These are phyloP conservation scores for Pteropus rufus DNA, from an alignment of 2,797 vertebrate genomes.

Conservation along the genomic window DNA sequence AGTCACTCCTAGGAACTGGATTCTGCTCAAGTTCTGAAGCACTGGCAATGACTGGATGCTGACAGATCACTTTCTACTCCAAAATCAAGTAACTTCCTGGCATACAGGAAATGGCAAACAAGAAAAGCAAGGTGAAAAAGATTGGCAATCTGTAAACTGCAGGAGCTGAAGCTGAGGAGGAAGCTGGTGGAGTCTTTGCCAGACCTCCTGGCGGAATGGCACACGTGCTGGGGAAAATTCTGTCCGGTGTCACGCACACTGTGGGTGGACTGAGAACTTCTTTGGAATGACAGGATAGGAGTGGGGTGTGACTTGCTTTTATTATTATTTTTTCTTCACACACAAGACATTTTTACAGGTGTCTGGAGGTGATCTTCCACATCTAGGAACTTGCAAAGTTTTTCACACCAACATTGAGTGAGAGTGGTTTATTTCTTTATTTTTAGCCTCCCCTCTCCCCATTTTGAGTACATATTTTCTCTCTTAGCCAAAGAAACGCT, in stretches of 20 bases:
- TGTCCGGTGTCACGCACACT: background rate
- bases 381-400: background rate
- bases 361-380: background rate
- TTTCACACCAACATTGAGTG: background rate
- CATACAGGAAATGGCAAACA: constrained; percentile 60
- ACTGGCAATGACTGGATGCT: background rate
- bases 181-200: background rate
- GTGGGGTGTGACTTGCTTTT: background rate
- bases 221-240: background rate
- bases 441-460: background rate
- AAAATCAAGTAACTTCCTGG: constrained; percentile 47
- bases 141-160: background rate
- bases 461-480: background rate
- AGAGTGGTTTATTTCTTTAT: background rate
- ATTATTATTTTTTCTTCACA: background rate
- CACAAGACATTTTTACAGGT: background rate
- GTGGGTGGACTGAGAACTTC: constrained; percentile 34
- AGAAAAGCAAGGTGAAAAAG: background rate
- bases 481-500: background rate
- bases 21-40: background rate
- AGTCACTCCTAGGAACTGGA: constrained; percentile 3
- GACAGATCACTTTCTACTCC: constrained; percentile 36
- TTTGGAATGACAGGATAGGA: background rate
- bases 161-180: background rate
- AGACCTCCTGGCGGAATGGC: background rate